Percentiles rank a stretch among this genome's conserved stretches.
phyloP scores from a whole-genome alignment of 2,797 vertebrate species.

The Rhynchotus rufescens region DNA sequence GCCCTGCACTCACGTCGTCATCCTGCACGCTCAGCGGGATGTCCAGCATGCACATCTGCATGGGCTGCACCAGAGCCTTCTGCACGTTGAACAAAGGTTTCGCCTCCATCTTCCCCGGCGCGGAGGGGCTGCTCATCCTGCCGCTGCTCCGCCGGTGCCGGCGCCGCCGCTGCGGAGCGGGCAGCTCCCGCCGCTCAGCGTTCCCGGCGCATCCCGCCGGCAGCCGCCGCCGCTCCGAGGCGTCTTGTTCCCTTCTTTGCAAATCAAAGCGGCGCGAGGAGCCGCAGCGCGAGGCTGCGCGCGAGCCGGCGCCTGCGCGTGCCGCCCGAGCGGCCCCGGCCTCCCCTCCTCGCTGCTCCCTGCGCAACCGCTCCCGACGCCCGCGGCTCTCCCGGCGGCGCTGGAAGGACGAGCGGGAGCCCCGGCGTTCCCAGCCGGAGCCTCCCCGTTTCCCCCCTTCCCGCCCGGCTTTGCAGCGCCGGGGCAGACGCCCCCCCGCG shows the following conservation, averaged over 20 bases:
- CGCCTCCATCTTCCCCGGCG: conserved; percentile 82
- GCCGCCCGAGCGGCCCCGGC: background rate
- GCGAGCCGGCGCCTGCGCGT: background rate
- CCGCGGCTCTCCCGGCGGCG: background rate
- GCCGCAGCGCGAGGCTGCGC: conserved; percentile 26
- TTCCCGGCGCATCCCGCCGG: conserved; percentile 38
- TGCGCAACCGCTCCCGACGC: no score
- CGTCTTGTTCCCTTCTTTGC: conserved; percentile 48
- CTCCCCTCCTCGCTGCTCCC: conserved; percentile 43
- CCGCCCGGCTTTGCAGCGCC: conserved; percentile 33
- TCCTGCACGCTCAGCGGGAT: conserved; percentile 87
- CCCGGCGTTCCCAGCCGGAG: background rate
- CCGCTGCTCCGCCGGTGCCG: background rate
- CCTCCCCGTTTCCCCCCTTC: conserved; percentile 37
- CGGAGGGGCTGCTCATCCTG: conserved; percentile 59
- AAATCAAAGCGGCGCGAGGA: conserved; percentile 49
- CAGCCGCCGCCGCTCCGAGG: conserved; percentile 28
- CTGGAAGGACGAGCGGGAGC: conserved; percentile 41
- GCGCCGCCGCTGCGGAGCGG: background rate
- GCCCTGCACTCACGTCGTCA: conserved; percentile 84
- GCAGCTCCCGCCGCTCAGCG: background rate
- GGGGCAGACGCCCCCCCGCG: background rate
- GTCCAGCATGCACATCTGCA: conserved; percentile 90
- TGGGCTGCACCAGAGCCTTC: conserved; percentile 88
- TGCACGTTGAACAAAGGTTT: conserved; percentile 88